These are phyloP conservation scores for Notodonta dromedarius DNA, from an alignment of 2,888 invertebrate genomes.

Conservation along the genomic window DNA sequence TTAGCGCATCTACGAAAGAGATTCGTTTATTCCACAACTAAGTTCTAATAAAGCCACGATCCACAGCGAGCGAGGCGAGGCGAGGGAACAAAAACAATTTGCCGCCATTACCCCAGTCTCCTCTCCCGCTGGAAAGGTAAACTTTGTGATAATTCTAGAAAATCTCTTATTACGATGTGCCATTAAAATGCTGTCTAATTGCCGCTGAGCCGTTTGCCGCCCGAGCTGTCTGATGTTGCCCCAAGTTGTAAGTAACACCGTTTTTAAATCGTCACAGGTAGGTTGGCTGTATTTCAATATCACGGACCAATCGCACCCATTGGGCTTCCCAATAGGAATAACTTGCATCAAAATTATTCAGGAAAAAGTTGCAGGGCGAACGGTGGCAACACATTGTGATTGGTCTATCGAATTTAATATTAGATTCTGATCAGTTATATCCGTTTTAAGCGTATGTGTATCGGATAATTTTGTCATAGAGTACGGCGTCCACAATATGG, in stretches of 20 bases:
- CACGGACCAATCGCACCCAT: too few species aligned
- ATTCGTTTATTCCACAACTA: neutral
- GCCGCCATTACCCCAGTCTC: neutral
- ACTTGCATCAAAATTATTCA: too few species aligned
- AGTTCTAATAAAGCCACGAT: neutral
- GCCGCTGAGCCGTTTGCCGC: slow-evolving; percentile 26
- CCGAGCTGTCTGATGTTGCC: slow-evolving; percentile 12
- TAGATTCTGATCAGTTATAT: too few species aligned
- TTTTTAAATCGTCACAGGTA: too few species aligned
- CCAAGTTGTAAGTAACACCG: neutral
- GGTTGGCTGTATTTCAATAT: too few species aligned
- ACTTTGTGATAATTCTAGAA: slow-evolving; percentile 32
- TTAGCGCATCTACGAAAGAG: neutral
- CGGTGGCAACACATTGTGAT: too few species aligned
- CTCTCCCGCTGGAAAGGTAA: slow-evolving; percentile 13
- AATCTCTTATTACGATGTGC: slow-evolving; percentile 34
- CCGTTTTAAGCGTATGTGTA: too few species aligned
- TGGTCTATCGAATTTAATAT: too few species aligned
- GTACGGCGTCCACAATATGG: too few species aligned
- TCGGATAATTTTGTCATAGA: too few species aligned
- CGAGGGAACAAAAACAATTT: slow-evolving; percentile 3
- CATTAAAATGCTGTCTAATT: slow-evolving; percentile 46
- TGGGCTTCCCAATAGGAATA: too few species aligned
- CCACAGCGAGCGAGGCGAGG: neutral
- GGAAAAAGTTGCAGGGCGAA: too few species aligned